phyloP scores from a whole-genome alignment of 2,113 vertebrate species.

The Semnopithecus entellus region DNA sequence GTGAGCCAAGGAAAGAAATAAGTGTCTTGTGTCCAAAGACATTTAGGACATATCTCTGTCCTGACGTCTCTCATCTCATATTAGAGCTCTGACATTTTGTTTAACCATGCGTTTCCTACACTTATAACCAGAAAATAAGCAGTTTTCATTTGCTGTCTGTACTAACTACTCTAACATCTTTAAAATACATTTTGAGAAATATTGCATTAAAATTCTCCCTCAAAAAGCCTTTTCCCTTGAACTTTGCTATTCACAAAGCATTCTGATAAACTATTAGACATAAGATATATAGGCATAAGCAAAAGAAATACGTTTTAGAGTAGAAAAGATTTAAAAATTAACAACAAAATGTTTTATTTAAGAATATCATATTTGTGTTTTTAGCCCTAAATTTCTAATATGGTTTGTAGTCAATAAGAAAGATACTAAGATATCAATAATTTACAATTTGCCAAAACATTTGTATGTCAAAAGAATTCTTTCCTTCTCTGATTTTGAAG shows the following conservation, averaged over 20 bases:
- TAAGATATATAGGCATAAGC: background rate
- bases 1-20: background rate
- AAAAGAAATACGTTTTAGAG: background rate
- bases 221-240: background rate
- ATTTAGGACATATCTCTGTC: background rate
- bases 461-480: constrained; percentile 16
- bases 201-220: background rate
- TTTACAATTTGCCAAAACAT: constrained; percentile 33
- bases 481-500: constrained; percentile 71
- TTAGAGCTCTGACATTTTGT: background rate
- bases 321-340: constrained; percentile 2
- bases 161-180: background rate
- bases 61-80: background rate
- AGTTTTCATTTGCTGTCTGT: background rate
- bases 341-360: background rate
- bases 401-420: background rate
- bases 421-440: constrained; percentile 34
- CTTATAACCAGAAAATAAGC: background rate
- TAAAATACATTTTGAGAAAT: background rate
- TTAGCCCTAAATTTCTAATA: background rate
- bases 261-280: background rate
- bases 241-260: background rate
- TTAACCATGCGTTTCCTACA: background rate
- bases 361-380: background rate
- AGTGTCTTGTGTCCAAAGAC: background rate